Evolutionary conservation across 2,113 vertebrate genomes (phyloP), one percentile per base, ranked within the genome.

Genomic region (Leucopternis melanops): DNA sequence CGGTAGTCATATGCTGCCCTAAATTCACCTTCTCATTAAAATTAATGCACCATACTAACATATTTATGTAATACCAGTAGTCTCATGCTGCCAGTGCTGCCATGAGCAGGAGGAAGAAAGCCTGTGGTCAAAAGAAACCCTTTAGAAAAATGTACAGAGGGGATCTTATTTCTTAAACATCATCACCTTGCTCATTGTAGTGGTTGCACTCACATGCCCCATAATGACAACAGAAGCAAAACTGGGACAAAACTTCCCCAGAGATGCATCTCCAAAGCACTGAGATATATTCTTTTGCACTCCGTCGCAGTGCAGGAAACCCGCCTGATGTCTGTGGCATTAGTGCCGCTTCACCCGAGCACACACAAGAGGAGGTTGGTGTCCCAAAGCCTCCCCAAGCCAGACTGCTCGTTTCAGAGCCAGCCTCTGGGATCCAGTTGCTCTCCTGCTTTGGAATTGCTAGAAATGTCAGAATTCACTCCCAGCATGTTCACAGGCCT

Each of bases 301-400:
- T 57, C 49, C 1, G 0, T 40, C 74, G 17, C 9, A 45, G 55
- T 8, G 38, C 45, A 45, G 42, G 36, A 92, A 81, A 80, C 21
- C 45, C 62, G 75, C n/a, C 22, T 88, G 67, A 59, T n/a, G 36
- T 25, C 16, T 2, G 1, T 25, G 34, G 49, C 0, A 0, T 52
- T 36, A 32, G 40, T 8, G 14, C 13, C 2, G 1, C 26, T 16
- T 77, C n/a, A 74, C 18, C 6, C 3, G 2, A 66, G 32, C 12
- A 50, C 26, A 70, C 58, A n/a, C 5, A 52, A 20, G 36, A 65
- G 69, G 9, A 80, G 14, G 8, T 0, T 47, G 42, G 9, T 69
- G 66, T 73, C 38, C 18, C 55, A 63, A 77, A 83, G 50, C 50
- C 10, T 88, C 45, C 45, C n/a, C 58, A 73, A 77, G 34, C 38